Evolutionary conservation across 1,140 invertebrate species (phyloP), one percentile per base, ranked within the genome.

Genomic region (Lerema accius): DNA sequence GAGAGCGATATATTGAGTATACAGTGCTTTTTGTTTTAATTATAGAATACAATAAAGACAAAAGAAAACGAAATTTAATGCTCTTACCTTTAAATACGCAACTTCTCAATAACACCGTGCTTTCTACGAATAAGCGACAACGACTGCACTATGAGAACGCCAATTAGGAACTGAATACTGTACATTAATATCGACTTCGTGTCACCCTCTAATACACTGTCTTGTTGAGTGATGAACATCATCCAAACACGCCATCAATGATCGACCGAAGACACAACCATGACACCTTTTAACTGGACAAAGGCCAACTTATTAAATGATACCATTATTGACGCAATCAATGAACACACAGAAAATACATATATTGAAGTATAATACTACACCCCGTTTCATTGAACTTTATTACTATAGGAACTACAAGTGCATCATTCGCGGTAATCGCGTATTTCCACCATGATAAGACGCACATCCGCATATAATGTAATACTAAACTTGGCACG

Each of bases 401-500:
- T 26, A 10, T 35, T 35, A 15, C 7, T 35, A 35, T 16, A 14
- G 13, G 11, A 1, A 2, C 4, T 48, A 28, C 5, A 32, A 32
- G 9, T 35, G 14, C 7, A 14, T 50, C 19, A 26, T 13, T 48
- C 10, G 3, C 9, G 45, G 19, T 46, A 16, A 50, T 23, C 9
- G 43, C 19, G 43, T 48, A 59, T 59, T 59, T 59, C 40, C 43
- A 48, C 5, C 28, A 48, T 59, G 28, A 59, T 48, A 35, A 48
- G 28, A 59, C 56, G 28, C 16, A 48, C 43, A 59, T 59, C 56
- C 56, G 56, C 56, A 59, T 59, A 48, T 59, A 59, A 35, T 59
- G 42, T 59, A 45, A 35, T 28, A 39, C 9, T 19, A 48, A 46
- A 48, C 78, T 89, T 90, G 87, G 87, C 87, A 90, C 77, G 62